These are phyloP conservation scores for Scaptomyza montana DNA, from an alignment of 1,140 invertebrate species.

Conservation along the genomic window DNA sequence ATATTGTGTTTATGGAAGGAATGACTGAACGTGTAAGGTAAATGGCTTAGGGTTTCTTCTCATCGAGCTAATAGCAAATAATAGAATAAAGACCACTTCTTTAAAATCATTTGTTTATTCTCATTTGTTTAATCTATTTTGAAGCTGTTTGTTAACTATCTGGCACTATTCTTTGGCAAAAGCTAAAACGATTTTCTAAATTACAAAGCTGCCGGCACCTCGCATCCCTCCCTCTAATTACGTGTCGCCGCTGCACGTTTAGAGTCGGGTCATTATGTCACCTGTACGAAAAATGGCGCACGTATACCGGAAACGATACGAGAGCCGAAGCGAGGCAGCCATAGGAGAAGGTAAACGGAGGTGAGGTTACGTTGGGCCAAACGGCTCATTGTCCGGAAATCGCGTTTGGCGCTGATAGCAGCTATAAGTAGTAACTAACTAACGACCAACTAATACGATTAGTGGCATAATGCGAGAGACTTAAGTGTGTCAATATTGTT, in stretches of 20 bases:
- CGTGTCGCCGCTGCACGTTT: conserved; percentile 42
- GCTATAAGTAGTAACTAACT: conserved; percentile 47
- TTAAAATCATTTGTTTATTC: too few relatives aligned
- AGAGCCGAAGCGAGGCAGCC: neutral
- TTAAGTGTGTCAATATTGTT: conserved; percentile 50
- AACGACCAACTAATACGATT: conserved; percentile 76
- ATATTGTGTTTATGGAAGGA: too few relatives aligned
- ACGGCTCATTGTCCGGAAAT: conserved; percentile 71
- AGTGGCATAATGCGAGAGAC: conserved; percentile 67
- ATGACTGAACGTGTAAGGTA: too few relatives aligned
- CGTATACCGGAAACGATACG: conserved; percentile 69
- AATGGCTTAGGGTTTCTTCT: too few relatives aligned
- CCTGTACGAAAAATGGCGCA: conserved; percentile 74
- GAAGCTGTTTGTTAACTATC: neutral
- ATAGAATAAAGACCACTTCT: too few relatives aligned
- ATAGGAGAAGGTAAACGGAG: neutral
- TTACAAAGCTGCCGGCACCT: conserved; percentile 55
- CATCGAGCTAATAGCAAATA: too few relatives aligned
- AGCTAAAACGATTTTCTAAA: conserved; percentile 75
- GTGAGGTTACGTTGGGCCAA: conserved; percentile 18
- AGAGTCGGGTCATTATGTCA: conserved; percentile 71
- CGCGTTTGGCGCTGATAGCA: conserved; percentile 67
- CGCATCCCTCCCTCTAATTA: conserved; percentile 61
- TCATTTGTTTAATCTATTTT: too few relatives aligned
- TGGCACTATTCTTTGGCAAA: conserved; percentile 39